Conservation (phyloP, 2,797 vertebrate genomes). For the Psittacula echo region DNA sequence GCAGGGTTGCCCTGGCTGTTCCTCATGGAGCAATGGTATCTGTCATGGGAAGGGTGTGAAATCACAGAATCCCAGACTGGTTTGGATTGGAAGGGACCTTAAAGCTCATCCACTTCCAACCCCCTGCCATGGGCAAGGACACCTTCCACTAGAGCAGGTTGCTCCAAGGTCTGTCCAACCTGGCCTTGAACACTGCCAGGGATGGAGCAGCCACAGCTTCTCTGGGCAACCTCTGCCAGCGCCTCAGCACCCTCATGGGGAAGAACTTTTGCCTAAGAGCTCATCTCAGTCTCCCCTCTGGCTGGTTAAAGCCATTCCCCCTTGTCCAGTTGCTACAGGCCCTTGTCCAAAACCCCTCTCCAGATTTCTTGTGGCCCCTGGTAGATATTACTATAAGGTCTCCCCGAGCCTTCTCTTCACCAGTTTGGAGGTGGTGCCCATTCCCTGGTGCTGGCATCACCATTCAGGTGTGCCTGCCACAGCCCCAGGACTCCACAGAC, state of each 20-base stretch:
- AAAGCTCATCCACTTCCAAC: background rate
- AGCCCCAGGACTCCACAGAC: background rate
- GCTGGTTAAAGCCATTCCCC: background rate
- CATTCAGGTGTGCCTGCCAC: background rate
- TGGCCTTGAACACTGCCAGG: no score
- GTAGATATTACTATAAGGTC: background rate
- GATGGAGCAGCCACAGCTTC: background rate
- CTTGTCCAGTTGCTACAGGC: background rate
- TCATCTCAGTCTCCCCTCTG: background rate
- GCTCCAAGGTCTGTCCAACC: no score
- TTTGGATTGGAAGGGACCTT: background rate
- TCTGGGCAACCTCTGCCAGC: background rate
- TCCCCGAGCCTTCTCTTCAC: background rate
- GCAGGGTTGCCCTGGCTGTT: background rate
- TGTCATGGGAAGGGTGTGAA: background rate
- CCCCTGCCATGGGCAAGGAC: background rate
- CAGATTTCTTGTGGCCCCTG: background rate
- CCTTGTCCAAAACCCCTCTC: background rate
- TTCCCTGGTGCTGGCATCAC: rapidly evolving
- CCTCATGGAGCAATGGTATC: rapidly evolving
- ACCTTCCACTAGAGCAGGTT: no score
- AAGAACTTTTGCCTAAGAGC: background rate
- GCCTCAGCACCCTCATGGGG: background rate
- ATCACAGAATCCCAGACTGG: background rate
- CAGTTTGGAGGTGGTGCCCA: rapidly evolving